Conservation (phyloP, 2,888 invertebrate species). For the Phalera bucephala region DNA sequence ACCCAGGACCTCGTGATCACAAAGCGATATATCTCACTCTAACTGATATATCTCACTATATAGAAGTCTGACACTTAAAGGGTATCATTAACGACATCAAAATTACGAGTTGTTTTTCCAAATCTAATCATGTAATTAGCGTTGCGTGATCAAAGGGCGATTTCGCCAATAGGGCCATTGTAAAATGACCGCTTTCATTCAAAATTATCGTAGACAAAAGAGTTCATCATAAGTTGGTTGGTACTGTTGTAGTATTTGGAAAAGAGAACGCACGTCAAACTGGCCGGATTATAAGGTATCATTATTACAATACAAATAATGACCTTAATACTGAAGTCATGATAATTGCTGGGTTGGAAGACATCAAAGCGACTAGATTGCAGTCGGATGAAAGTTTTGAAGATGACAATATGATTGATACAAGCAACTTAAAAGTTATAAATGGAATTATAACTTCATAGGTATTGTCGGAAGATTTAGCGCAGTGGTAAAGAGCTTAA, state of each 20-base stretch:
- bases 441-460: too few species aligned
- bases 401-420: slow-evolving; percentile 1
- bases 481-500: too few species aligned
- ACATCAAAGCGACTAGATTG: slow-evolving; percentile 3
- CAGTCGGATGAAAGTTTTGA: slow-evolving; percentile 18
- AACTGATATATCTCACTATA: too few species aligned
- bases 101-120: slow-evolving; percentile 26
- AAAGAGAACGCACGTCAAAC: slow-evolving; percentile 29
- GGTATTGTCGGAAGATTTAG: too few species aligned
- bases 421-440: too few species aligned
- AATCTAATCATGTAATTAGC: slow-evolving; percentile 44
- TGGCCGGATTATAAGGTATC: slow-evolving; percentile 34
- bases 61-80: too few species aligned
- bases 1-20: too few species aligned
- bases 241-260: slow-evolving; percentile 6
- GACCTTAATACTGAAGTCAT: slow-evolving; percentile 23
- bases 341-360: slow-evolving; percentile 36
- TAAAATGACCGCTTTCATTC: slow-evolving; percentile 1
- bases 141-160: slow-evolving; percentile 47
- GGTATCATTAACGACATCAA: slow-evolving; percentile 16
- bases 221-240: slow-evolving; percentile 7
- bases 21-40: too few species aligned
- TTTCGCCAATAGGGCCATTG: slow-evolving; percentile 15
- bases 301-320: slow-evolving; percentile 31
- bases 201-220: not conserved